phyloP scores from a whole-genome alignment of 2,113 vertebrate genomes.

The Cichladusa arquata region DNA sequence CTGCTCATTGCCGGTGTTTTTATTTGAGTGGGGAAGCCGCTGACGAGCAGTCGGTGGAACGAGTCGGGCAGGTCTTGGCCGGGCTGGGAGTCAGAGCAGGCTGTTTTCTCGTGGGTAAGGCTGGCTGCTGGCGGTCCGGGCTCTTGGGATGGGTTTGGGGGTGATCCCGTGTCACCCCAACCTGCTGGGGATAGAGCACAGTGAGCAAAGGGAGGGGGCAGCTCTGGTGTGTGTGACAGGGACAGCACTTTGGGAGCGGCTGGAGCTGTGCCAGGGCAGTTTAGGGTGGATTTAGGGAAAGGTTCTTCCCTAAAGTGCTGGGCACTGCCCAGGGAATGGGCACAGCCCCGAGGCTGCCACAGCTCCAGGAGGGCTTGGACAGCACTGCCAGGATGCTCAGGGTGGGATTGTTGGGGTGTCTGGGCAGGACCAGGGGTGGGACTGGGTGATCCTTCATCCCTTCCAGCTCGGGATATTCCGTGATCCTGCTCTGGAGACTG shows the following conservation, averaged over 20 bases:
- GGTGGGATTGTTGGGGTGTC: too few species aligned
- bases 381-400: fast-evolving
- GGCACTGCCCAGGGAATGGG: neutral
- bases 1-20: neutral
- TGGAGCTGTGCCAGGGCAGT: neutral
- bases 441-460: too few species aligned
- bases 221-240: neutral
- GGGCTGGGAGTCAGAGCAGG: neutral
- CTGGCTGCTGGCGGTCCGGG: fast-evolving
- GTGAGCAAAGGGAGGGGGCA: neutral
- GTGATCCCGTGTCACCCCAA: fast-evolving
- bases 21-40: neutral
- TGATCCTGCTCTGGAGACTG: too few species aligned
- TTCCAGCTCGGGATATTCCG: too few species aligned
- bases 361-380: neutral
- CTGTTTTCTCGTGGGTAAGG: neutral
- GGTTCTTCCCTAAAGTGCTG: neutral
- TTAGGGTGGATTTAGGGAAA: neutral
- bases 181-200: neutral
- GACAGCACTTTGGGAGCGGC: fast-evolving
- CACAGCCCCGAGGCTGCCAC: neutral
- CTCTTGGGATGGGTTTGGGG: neutral
- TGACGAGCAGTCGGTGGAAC: neutral
- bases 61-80: neutral
- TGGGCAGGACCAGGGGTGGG: too few species aligned